Conservation (phyloP, 2,888 invertebrate genomes). For the Enoplolaimus lenunculus region DNA sequence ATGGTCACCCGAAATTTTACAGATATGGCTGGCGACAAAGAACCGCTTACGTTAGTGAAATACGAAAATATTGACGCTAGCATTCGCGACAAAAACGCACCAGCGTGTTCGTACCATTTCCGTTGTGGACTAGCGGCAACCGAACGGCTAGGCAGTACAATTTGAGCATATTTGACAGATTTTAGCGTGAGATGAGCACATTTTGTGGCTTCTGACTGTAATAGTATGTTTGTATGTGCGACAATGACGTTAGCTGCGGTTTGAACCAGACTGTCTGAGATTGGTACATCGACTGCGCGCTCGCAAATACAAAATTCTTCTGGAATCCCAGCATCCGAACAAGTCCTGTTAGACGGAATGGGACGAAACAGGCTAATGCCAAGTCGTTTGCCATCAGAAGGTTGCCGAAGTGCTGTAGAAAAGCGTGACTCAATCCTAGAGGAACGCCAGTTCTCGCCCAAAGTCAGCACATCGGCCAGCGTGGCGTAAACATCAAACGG, state of each 20-base stretch:
- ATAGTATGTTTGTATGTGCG: conserved; percentile 28
- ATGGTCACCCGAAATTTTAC: conserved; percentile 25
- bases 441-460: background rate
- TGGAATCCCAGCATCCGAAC: conserved; percentile 32
- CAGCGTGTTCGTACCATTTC: background rate
- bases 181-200: conserved; percentile 28
- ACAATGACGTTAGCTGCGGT: conserved; percentile 25
- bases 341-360: conserved; percentile 28
- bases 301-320: conserved; percentile 36
- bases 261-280: conserved; percentile 25
- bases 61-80: too few species aligned
- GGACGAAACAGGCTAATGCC: conserved; percentile 26
- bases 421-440: background rate
- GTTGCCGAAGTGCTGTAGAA: background rate
- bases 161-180: conserved; percentile 25
- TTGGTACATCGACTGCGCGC: conserved; percentile 25
- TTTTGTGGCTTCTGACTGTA: conserved; percentile 22
- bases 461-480: conserved; percentile 27
- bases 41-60: too few species aligned
- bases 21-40: too few species aligned
- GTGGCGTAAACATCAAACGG: conserved; percentile 31
- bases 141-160: conserved; percentile 24
- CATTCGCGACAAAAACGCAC: too few species aligned
- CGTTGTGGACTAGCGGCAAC: background rate
- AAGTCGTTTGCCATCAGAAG: conserved; percentile 22